Evolutionary conservation across 2,113 vertebrate genomes (phyloP).

Genomic region (Entomyzon cyanotis): DNA sequence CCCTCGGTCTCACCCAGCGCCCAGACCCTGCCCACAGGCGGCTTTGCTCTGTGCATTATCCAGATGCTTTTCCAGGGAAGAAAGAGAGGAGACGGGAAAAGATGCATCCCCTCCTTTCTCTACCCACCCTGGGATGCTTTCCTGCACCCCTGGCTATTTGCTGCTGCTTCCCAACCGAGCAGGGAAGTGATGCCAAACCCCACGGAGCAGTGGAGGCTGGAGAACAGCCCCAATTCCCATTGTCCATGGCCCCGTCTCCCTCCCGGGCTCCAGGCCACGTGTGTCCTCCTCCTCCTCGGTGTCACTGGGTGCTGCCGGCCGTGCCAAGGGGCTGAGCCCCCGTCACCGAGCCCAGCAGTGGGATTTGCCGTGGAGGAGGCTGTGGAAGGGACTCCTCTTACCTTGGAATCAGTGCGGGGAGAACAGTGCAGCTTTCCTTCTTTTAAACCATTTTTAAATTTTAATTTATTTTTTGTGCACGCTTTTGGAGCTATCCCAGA

Average conservation of each 20-base stretch:
- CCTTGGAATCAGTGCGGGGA: accelerated
- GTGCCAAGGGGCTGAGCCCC: neutral
- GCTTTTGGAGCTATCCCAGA: neutral
- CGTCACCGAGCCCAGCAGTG: accelerated
- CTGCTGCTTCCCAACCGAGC: neutral
- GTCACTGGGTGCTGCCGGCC: neutral
- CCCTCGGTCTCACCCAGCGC: accelerated
- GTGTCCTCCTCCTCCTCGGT: neutral
- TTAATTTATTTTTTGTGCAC: no score
- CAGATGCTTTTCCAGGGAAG: neutral
- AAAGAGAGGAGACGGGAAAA: neutral
- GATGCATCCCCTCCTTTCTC: neutral
- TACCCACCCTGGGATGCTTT: neutral
- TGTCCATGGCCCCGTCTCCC: neutral
- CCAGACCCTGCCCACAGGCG: accelerated
- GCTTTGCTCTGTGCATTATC: neutral
- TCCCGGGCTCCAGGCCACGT: neutral
- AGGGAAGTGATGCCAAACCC: neutral
- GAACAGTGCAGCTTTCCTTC: neutral
- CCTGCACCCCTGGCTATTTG: neutral
- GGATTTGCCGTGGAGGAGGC: neutral
- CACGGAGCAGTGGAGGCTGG: accelerated
- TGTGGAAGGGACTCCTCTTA: neutral
- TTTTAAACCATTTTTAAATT: neutral
- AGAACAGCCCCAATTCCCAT: neutral